Base-by-base conservation (phyloP, 1,140 invertebrate genomes). In the Drosophila kikkawai region DNA sequence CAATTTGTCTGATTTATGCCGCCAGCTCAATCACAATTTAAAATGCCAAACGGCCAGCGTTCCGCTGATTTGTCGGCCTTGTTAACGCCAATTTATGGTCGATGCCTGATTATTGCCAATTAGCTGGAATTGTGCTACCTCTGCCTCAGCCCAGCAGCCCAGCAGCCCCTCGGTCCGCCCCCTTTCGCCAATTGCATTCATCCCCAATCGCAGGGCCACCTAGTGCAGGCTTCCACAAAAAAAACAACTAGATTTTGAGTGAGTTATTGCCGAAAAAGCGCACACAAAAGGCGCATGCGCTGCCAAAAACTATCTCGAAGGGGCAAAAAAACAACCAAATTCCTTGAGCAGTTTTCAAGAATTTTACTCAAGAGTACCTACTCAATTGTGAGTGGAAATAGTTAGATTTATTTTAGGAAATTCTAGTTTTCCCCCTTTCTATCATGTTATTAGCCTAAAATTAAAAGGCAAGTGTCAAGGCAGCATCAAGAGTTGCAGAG, bases 1-100 rank as follows among this genome's bases (percentile, higher is more conserved):
- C 80, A 85, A 90, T 88, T 88, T 76, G 59, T 48, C 37, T 90
- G 85, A 88, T 88, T 88, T 90, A 88, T 88, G 81, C 75, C 69
- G 53, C 45, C 59, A 84, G 82, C 78, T 88, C 84, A 90, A 88
- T 88, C 84, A 90, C 83, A 86, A 90, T 88, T 81, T 79, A 63
- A 74, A 84, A 64, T 82, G 75, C 42, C 73, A 84, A 80, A 48
- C 47, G 19, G 76, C 36, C 55, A 51, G 60, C 45, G 59, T 55
- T 64, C 64, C 67, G 59, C 71, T 85, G 86, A 85, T 88, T 87
- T 84, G 83, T 80, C 80, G 64, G 71, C 75, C 83, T 80, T 86
- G 84, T 82, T 80, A 74, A 74, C 75, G 83, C 70, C 83, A 87
- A 86, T 87, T 88, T 88, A 87, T 84, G 80, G 42, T 56, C 67